phyloP scores from a whole-genome alignment of 2,888 invertebrate species.

The Chymomyza caudatula region DNA sequence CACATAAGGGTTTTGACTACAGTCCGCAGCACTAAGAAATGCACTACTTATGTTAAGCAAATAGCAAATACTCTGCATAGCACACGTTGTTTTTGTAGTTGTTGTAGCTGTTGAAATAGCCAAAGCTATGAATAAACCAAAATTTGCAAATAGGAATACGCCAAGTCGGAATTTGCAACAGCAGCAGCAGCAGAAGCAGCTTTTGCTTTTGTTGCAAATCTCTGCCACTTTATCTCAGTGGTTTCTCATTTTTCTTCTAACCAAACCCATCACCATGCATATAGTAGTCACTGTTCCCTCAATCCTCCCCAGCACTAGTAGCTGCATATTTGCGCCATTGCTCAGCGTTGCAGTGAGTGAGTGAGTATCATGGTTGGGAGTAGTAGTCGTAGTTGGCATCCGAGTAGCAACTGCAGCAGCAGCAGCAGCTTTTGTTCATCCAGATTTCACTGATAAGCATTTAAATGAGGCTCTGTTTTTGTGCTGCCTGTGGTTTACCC shows the following conservation, averaged over 20 bases:
- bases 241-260: slow-evolving; percentile 66
- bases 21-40: slow-evolving; percentile 54
- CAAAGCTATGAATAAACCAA: slow-evolving; percentile 67
- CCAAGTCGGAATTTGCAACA: slow-evolving; percentile 48
- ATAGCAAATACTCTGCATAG: slow-evolving; percentile 29
- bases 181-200: slow-evolving; percentile 46
- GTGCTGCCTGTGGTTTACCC: slow-evolving; percentile 5
- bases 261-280: slow-evolving; percentile 31
- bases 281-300: slow-evolving; percentile 8
- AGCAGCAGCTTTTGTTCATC: slow-evolving; percentile 67
- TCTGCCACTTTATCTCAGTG: slow-evolving; percentile 71
- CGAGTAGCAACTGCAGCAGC: slow-evolving; percentile 16
- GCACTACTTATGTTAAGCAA: slow-evolving; percentile 61
- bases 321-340: slow-evolving; percentile 51
- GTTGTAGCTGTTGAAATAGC: slow-evolving; percentile 13
- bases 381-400: slow-evolving; percentile 12
- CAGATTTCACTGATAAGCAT: slow-evolving; percentile 72
- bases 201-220: slow-evolving; percentile 66
- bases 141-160: slow-evolving; percentile 65
- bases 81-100: slow-evolving; percentile 29
- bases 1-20: slow-evolving; percentile 47
- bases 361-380: slow-evolving; percentile 55
- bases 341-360: slow-evolving; percentile 44
- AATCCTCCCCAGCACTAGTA: slow-evolving; percentile 4
- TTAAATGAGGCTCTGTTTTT: slow-evolving; percentile 65